Evolutionary conservation across 1,140 invertebrate genomes (phyloP), one percentile per base, ranked within the genome.

Genomic region (Eriocheir sinensis): DNA sequence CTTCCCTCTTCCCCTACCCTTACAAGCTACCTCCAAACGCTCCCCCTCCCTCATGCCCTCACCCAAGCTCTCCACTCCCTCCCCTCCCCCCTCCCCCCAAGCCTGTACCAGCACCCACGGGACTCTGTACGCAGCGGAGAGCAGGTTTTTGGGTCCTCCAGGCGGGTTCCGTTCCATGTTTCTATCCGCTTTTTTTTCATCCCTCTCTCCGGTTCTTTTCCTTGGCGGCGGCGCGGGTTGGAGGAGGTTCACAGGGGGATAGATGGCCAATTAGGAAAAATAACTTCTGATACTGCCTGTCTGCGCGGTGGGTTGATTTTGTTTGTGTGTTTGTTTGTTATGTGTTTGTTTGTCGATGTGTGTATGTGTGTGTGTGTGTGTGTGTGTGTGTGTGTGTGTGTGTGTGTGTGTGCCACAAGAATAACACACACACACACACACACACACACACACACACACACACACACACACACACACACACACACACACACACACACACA

Each of bases 351-450:
- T 60, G 38, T 90, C n/a, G 6, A 30, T 91, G 53, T 80, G 53
- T 91, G n/a, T 80, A 4, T 91, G 53, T 91, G 53, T 81, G 53
- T 92, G 15, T 92, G 53, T 92, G 21, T 92, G 36, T 92, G 9
- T 92, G 53, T 92, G 21, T 38, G 36, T 92, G 12, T 92, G 53
- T 92, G 32, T 92, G 34, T 92, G 32, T 81, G 36, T 92, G 32
- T 92, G 53, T 92, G 32, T 92, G 36, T 92, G 53, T 79, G 41
- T 90, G 41, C n/a, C n/a, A n/a, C n/a, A n/a, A n/a, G n/a, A n/a
- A n/a, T n/a, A n/a, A n/a, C n/a, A n/a, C n/a, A n/a, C n/a, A n/a
- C n/a, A 4, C 44, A 4, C 48, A 53, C 48, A 53, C 48, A 53
- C 48, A 53, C 48, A 9, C 60, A n/a, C 60, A 72, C 60, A 72